Percentiles rank a stretch among this genome's conserved stretches.
phyloP scores from a whole-genome alignment of 1,140 invertebrate genomes.

The Latrodectus geometricus region DNA sequence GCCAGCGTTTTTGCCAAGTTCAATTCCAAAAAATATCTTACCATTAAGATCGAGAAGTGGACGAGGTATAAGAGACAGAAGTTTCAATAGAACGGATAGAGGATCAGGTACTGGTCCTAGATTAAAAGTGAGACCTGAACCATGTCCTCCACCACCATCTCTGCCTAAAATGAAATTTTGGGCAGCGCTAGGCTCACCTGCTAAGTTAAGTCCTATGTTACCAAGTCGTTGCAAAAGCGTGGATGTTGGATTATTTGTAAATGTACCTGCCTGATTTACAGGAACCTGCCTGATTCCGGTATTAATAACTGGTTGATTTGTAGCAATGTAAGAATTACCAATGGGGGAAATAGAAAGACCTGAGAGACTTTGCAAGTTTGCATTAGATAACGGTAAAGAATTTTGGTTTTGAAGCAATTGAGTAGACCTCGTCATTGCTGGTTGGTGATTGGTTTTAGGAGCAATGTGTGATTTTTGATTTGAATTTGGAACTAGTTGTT shows the following conservation, averaged over 20 bases:
- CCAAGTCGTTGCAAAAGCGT: slow-evolving; percentile 2
- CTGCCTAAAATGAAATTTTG: not conserved
- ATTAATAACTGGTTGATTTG: too few relatives aligned
- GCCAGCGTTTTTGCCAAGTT: slow-evolving; percentile 56
- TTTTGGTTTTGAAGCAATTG: not conserved
- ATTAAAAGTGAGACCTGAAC: slow-evolving; percentile 23
- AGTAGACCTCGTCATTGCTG: not conserved
- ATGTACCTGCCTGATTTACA: not conserved
- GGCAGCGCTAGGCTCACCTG: not conserved
- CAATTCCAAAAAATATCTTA: slow-evolving; percentile 51
- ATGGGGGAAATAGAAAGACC: too few relatives aligned
- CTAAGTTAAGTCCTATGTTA: slow-evolving; percentile 9
- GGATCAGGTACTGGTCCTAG: slow-evolving; percentile 49
- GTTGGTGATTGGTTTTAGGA: not conserved
- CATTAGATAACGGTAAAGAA: not conserved
- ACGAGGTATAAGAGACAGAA: slow-evolving; percentile 47
- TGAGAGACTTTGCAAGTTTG: not conserved
- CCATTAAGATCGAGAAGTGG: slow-evolving; percentile 49
- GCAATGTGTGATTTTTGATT: not conserved
- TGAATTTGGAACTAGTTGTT: slow-evolving; percentile 10
- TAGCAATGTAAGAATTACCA: too few relatives aligned
- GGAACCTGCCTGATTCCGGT: too few relatives aligned
- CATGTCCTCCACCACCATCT: slow-evolving; percentile 20
- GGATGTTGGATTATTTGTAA: not conserved
- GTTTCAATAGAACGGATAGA: slow-evolving; percentile 9